Evolutionary conservation across 2,113 vertebrate genomes (phyloP), one percentile per base, ranked within the genome.

Genomic region (Bubalus kerabau): DNA sequence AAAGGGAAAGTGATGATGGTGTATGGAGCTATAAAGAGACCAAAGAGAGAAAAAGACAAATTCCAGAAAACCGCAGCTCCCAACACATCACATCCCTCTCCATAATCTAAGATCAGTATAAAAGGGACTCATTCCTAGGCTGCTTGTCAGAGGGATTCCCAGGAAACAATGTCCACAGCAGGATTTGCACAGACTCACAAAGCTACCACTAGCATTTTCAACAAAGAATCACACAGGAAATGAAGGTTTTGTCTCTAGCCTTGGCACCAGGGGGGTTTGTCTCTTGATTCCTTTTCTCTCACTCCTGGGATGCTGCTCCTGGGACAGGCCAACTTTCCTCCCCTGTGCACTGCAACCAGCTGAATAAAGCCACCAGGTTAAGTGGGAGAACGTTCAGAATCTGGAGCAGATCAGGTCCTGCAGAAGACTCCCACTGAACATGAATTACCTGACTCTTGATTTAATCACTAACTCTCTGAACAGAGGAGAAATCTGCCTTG

Each of bases 1-100:
- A 99, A 99, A 0, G 99, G 99, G 98, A 99, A 99, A 87, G 99
- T 99, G 98, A 99, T 99, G 98, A 99, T 99, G 21, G 99, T 99
- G 80, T 99, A 99, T 0, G 99, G 99, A 19, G 99, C 99, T 99
- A 98, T 97, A 97, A 97, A 80, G 46, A 88, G 78, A 80, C 23
- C 32, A 62, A 62, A 97, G 40, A 74, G 21, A 95, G 64, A 87
- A 43, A 95, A 95, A 28, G 54, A 57, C 14, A 13, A 71, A 60
- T 32, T 57, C 82, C 21, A 40, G 80, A 46, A 95, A 95, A 88
- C 59, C 9, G 1, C 1, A 89, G 52, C 40, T 24, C 28, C 92
- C 9, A 6, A 43, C 30, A 64, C 7, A 64, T 14, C 36, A 50
- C 24, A 40, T 5, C 50, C 32, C n/a, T 92, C 82, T 43, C 48